Base-by-base conservation (phyloP, 2,113 vertebrate genomes). In the Ammospiza caudacuta region DNA sequence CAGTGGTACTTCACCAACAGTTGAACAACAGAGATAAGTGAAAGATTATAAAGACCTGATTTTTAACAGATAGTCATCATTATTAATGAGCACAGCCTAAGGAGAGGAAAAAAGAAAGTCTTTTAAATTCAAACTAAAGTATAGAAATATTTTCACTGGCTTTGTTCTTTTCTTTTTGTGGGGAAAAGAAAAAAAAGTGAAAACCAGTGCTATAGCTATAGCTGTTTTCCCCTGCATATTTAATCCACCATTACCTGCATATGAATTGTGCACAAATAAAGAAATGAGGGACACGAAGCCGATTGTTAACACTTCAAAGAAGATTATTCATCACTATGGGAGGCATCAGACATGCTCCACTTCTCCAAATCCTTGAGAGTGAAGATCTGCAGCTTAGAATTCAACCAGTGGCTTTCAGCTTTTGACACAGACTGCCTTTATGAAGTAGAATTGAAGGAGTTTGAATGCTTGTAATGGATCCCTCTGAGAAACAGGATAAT, bases 401-500 rank as follows among this genome's bases (percentile, higher is more conserved):
- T 94, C 85, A 89, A 46, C 69, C 23, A 74, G 57, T 84, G 72
- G 33, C 61, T 91, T 95, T 95, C 76, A 89, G 59, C 62, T 95
- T 95, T 92, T 94, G 87, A 95, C 84, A 92, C 41, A 77, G 55
- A 37, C 47, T 87, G 55, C 66, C 46, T 97, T 94, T 90, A 87
- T 86, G 85, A 85, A 92, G 46, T 68, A 78, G 81, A 95, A 92
- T 24, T 76, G 91, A 93, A 83, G 68, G 87, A 86, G 35, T 89
- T 91, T 94, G 92, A 95, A 62, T 91, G 46, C 83, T 90, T 95
- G 83, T 88, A 97, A 94, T 78, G 83, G 70, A 95, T 88, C 46
- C 76, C 94, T 94, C 82, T 94, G 96, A 97, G 95, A 95, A 89
- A 90, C 43, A 18, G 33, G 92, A 75, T 97, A 97, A 97, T 97